Conservation (phyloP, 2,797 vertebrate genomes). For the Echiichthys vipera region DNA sequence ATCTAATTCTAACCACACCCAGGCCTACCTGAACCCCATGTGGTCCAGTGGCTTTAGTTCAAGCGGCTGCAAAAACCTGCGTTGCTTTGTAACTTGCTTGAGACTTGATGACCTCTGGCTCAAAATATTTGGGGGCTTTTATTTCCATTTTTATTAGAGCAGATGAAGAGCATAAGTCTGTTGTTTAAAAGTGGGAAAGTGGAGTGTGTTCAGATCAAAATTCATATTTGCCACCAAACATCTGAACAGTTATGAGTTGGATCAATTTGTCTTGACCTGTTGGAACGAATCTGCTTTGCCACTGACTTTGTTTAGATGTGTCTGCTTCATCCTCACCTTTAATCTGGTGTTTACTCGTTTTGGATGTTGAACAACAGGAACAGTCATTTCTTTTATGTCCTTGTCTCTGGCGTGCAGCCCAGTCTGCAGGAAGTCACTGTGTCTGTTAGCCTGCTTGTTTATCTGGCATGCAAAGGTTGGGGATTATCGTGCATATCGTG, state of each 20-base stretch:
- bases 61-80: not conserved
- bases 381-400: not conserved
- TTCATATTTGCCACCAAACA: not conserved
- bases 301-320: not conserved
- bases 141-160: too few relatives aligned
- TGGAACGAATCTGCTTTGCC: not conserved
- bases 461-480: not conserved
- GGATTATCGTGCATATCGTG: constrained; percentile 20
- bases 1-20: not conserved
- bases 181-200: not conserved
- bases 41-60: not conserved
- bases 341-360: not conserved
- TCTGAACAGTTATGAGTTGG: not conserved
- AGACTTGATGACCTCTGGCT: not conserved
- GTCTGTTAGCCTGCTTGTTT: not conserved
- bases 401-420: not conserved
- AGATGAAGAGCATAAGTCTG: not conserved
- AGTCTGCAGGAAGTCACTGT: constrained; percentile 3
- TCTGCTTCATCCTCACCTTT: not conserved
- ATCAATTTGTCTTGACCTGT: not conserved
- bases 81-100: not conserved
- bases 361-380: not conserved
- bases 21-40: not conserved
- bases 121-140: too few relatives aligned
- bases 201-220: not conserved